A percentile compares a stretch with the other conserved stretches of the same genome.
phyloP scores from a whole-genome alignment of 1,140 invertebrate species.

The Ectropis grisescens region DNA sequence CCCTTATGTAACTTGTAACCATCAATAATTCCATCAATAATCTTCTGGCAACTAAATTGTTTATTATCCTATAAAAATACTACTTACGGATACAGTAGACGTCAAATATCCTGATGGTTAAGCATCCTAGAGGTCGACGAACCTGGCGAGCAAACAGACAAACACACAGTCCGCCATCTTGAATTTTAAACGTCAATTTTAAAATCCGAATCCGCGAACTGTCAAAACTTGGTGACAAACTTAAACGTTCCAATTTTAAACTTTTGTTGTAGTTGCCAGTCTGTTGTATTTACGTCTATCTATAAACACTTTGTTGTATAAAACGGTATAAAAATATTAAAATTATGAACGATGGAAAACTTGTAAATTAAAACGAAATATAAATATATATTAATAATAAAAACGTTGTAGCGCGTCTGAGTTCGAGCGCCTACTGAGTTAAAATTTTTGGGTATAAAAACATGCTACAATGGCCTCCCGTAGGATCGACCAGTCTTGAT shows the following conservation, averaged over 20 bases:
- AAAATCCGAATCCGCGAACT: constrained; percentile 50
- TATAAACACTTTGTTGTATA: constrained; percentile 67
- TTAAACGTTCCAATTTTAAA: constrained; percentile 16
- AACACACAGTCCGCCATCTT: constrained; percentile 58
- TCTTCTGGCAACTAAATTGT: no score
- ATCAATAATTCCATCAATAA: constrained; percentile 34
- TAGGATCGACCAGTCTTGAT: constrained; percentile 47
- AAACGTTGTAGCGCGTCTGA: constrained; percentile 64
- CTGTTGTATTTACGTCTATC: constrained; percentile 52
- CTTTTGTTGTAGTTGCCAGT: constrained; percentile 13
- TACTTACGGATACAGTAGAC: constrained; percentile 60
- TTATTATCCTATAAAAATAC: constrained; percentile 15
- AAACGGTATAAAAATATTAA: constrained; percentile 71
- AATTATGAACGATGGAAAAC: constrained; percentile 68
- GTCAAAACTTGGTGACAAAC: constrained; percentile 47
- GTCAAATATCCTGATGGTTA: constrained; percentile 63
- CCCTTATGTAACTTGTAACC: constrained; percentile 30
- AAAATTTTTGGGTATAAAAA: constrained; percentile 71
- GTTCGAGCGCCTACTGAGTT: constrained; percentile 69
- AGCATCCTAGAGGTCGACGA: constrained; percentile 58
- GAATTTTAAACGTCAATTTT: constrained; percentile 56
- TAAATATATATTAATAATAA: constrained; percentile 70
- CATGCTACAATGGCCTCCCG: constrained; percentile 66
- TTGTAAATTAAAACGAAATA: constrained; percentile 70
- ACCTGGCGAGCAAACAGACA: constrained; percentile 41